phyloP scores from a whole-genome alignment of 2,888 invertebrate species.

The Steinernema scapterisci region DNA sequence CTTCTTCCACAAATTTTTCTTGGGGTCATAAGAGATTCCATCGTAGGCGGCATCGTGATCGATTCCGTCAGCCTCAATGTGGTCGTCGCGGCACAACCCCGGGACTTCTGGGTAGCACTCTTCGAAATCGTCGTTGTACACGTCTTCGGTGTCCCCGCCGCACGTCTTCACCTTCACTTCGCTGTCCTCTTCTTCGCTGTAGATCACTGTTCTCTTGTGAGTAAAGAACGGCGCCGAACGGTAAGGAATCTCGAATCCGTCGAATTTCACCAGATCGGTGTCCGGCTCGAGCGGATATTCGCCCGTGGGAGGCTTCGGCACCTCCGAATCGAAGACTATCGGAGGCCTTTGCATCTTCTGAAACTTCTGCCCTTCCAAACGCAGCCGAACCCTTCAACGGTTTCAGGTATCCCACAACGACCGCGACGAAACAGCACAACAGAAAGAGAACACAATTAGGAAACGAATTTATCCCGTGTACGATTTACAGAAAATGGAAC shows the following conservation, averaged over 20 bases:
- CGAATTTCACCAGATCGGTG: not conserved
- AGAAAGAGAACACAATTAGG: not conserved
- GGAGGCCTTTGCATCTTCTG: too few species aligned
- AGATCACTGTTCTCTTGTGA: not conserved
- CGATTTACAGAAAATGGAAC: not conserved
- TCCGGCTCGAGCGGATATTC: slow-evolving; percentile 11
- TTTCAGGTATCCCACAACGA: slow-evolving; percentile 2
- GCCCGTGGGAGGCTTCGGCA: not conserved
- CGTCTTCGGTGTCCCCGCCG: slow-evolving; percentile 2
- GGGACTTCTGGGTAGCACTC: slow-evolving; percentile 12
- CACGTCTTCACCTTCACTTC: not conserved
- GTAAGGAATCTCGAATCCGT: slow-evolving; percentile 11
- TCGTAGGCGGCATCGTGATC: not conserved
- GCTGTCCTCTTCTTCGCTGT: slow-evolving; percentile 28
- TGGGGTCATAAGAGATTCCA: not conserved
- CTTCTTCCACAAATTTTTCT: slow-evolving; percentile 7
- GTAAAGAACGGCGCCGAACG: slow-evolving; percentile 11
- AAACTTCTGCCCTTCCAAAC: too few species aligned
- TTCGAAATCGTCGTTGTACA: slow-evolving; percentile 15
- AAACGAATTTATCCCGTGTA: slow-evolving; percentile 8
- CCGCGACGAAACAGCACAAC: not conserved
- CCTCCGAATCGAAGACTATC: too few species aligned
- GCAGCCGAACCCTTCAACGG: not conserved
- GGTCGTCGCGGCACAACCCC: not conserved
- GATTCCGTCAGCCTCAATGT: not conserved